Evolutionary conservation across 2,113 vertebrate species (phyloP), one percentile per base, ranked within the genome.

Genomic region (Callionymus lyra): DNA sequence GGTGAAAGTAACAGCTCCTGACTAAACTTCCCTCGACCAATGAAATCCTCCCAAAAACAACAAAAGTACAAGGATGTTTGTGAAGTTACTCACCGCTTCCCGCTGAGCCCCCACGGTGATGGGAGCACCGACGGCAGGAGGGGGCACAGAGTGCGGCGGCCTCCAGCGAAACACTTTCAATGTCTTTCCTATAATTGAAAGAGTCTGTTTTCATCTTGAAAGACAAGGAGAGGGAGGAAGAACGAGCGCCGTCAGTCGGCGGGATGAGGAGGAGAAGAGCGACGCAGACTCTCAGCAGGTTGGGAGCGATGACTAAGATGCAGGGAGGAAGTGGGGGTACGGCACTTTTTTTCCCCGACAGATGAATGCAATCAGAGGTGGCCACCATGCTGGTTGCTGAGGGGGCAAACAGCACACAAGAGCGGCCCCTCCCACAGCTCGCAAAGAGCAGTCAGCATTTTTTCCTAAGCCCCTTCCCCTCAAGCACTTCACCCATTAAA

Each of bases 361-460:
- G 59, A 61, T 6, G 17, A 53, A 63, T 45, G 65, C 48, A 68
- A 50, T 70, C 10, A 45, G 39, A 65, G 52, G 41, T 40, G 79
- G 83, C 79, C 82, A 79, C 47, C 52, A 51, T 54, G 40, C 60
- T 56, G 72, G 65, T 44, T 70, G 53, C 76, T 62, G 69, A 65
- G 61, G 59, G 61, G 49, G 41, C 59, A 65, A 73, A 68, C 56
- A 42, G 50, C 56, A 59, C 53, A 66, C 74, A 65, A 53, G 32
- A 58, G 58, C 48, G 46, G 76, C 82, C 80, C 82, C 82, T 64
- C 57, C 53, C 75, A 72, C 69, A 31, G 55, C 53, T 58, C 52
- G 70, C 80, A 82, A 80, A 85, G 84, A 85, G 85, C 83, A 74
- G 82, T 81, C 82, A 77, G 80, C 50, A 34, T 38, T 59, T 68